Conservation (phyloP, 2,888 invertebrate genomes). For the Melinaea marsaeus region DNA sequence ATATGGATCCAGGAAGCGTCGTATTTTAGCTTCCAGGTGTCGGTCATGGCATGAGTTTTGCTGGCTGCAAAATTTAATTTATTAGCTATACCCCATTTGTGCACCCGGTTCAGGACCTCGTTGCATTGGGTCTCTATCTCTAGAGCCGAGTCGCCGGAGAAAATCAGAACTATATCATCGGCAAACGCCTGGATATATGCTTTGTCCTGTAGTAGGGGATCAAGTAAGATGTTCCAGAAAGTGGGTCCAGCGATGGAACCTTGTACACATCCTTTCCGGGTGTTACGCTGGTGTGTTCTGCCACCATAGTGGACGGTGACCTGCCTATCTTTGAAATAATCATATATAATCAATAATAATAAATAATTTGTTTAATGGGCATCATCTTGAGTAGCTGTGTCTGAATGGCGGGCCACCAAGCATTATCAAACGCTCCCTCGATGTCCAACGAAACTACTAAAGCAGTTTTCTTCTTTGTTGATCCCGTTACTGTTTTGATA, state of each 20-base stretch:
- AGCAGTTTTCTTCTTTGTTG: slow-evolving; percentile 1
- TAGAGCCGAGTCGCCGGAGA: too few relatives aligned
- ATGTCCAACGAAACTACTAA: slow-evolving; percentile 2
- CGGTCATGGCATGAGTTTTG: too few relatives aligned
- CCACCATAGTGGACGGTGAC: not conserved
- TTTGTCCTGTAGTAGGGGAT: too few relatives aligned
- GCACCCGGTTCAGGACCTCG: too few relatives aligned
- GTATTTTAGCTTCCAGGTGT: too few relatives aligned
- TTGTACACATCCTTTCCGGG: not conserved
- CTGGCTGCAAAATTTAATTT: slow-evolving; percentile 22
- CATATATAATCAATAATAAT: not conserved
- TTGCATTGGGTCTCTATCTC: too few relatives aligned
- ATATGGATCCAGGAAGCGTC: too few relatives aligned
- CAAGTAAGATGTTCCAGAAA: slow-evolving; percentile 23
- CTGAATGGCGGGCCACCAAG: slow-evolving; percentile 11
- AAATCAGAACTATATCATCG: slow-evolving; percentile 13
- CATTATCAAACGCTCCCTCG: not conserved
- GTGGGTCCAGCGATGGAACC: slow-evolving; percentile 8
- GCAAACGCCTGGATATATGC: slow-evolving; percentile 24
- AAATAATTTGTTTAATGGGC: not conserved
- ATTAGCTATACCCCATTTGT: slow-evolving; percentile 19
- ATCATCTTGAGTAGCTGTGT: not conserved
- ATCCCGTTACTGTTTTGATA: slow-evolving; percentile 9
- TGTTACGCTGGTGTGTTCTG: too few relatives aligned
- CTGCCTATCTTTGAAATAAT: not conserved